A percentile compares a stretch with the other conserved stretches of the same genome.
These are phyloP conservation scores for Lineus longissimus DNA, from an alignment of 1,140 invertebrate genomes.

Conservation along the genomic window DNA sequence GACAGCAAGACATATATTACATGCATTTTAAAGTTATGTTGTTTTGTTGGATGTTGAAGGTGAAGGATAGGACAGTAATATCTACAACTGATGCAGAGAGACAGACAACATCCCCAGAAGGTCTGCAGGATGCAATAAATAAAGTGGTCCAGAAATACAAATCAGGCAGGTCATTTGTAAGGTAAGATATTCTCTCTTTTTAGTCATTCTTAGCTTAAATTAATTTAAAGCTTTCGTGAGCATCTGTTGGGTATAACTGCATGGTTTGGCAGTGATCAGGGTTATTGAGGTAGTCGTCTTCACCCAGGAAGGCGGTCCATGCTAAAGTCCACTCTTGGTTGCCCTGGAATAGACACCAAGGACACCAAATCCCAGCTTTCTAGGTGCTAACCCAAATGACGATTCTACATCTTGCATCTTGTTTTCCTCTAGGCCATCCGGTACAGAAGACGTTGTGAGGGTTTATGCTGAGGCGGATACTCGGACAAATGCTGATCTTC, in stretches of 20 bases:
- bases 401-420: not conserved
- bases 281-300: conserved; percentile 1
- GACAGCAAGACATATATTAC: not conserved
- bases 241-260: no score
- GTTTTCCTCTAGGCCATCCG: conserved; percentile 72
- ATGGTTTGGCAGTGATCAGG: no score
- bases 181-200: no score
- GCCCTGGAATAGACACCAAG: no score
- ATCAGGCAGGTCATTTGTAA: conserved; percentile 77
- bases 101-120: conserved; percentile 70
- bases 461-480: conserved; percentile 93
- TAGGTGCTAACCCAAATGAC: no score
- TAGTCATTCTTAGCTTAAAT: conserved; percentile 12
- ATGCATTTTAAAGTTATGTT: not conserved
- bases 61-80: conserved; percentile 76
- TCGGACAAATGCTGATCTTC: conserved; percentile 58
- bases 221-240: no score
- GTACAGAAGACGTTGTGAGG: conserved; percentile 94
- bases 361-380: not conserved
- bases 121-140: conserved; percentile 80
- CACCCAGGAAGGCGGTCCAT: not conserved
- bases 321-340: no score
- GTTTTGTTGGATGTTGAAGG: conserved; percentile 27
- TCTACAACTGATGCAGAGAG: conserved; percentile 83
- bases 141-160: conserved; percentile 64